Base-by-base conservation (phyloP, 1,140 invertebrate genomes). In the Drepana arcuata region DNA sequence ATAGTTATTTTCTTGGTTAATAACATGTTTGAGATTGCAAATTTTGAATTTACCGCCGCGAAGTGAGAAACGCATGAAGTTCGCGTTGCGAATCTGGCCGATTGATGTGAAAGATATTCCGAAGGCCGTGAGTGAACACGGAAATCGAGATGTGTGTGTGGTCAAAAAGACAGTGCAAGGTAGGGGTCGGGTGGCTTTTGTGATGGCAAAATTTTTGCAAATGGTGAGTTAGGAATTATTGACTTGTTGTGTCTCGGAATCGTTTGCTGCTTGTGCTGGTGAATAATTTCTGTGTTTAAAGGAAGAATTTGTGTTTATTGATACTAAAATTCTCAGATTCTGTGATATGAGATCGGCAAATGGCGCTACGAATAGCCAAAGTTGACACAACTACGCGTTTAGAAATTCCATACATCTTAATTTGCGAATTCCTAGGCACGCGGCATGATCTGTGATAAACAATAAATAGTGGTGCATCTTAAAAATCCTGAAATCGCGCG, bases 111-210 rank as follows among this genome's bases (percentile, higher is more conserved):
- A 80, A 82, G 81, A 84, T 80, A 82, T 83, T 82, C 79, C 81
- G 81, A 84, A 84, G 81, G 81, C 81, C 81, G 79, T 80, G 81
- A 78, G 79, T 81, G 75, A 82, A 83, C 80, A 82, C 81, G 81
- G 81, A 84, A 84, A 84, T 83, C 78, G 79, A 84, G 81, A 84
- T 80, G 78, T 83, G 75, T 83, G 81, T 83, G 81, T 83, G 81
- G 78, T 82, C 79, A 81, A 83, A 83, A 81, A 83, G 79, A 82
- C 81, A 84, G 81, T 84, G 81, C 81, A 84, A 84, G 79, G 79
- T 84, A 84, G 79, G 81, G 81, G 81, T 84, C 81, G 81, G 81
- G 79, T 84, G 81, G 79, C 78, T 72, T 80, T 84, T 84, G 81
- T 84, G 81, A 84, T 84, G 81, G 81, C 81, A 83, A 83, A 82